Conservation (phyloP, 30 jellyfish, hydroid and myxozoan genomes). For the Hydra vulgaris region DNA sequence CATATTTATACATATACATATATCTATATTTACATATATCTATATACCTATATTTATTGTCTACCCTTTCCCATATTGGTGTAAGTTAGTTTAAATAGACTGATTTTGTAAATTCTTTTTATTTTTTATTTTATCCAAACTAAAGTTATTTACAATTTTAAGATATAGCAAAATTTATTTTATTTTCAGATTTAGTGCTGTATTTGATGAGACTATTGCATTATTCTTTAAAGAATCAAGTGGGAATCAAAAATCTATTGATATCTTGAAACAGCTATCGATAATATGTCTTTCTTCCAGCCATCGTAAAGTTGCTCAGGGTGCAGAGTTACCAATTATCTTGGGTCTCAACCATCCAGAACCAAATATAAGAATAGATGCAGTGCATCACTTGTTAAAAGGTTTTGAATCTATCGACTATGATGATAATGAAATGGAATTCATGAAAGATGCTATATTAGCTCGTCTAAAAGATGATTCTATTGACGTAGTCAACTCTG, state of each 20-base stretch:
- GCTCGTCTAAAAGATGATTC: conserved; percentile 69
- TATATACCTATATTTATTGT: no score
- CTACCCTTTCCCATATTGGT: no score
- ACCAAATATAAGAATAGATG: conserved; percentile 37
- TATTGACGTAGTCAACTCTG: conserved; percentile 40
- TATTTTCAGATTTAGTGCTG: conserved; percentile 30
- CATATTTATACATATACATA: no score
- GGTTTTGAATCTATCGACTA: conserved; percentile 16
- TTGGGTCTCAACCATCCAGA: conserved; percentile 66
- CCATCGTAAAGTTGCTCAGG: conserved; percentile 31
- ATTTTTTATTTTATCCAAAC: no score
- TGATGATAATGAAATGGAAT: conserved; percentile 27
- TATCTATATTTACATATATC: no score
- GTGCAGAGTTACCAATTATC: conserved; percentile 33
- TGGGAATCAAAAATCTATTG: conserved; percentile 1
- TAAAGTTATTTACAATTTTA: no score
- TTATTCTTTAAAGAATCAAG: neutral
- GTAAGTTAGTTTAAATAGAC: no score
- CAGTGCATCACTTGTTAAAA: conserved; percentile 42
- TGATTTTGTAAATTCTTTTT: no score
- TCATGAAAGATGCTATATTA: conserved; percentile 26
- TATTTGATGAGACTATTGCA: conserved; percentile 12
- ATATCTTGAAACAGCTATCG: conserved; percentile 11
- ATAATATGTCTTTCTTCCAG: conserved; percentile 22
- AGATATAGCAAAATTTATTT: no score